Base-by-base conservation (phyloP, 2,888 invertebrate species). In the Habrosyne pyritoides region DNA sequence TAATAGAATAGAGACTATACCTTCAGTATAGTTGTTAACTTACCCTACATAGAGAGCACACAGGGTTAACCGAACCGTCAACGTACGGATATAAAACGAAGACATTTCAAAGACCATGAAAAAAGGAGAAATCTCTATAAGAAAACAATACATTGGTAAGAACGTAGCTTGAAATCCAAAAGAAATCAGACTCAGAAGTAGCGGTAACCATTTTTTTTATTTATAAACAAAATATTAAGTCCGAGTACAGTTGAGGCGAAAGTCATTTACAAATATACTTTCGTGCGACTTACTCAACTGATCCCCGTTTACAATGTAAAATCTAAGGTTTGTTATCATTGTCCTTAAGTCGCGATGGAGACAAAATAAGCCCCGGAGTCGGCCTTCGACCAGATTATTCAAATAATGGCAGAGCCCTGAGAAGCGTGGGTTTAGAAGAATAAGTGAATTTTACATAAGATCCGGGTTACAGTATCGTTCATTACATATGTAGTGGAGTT, bases 291-390 rank as follows among this genome's bases (percentile, higher is more conserved):
- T 42, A 42, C 36, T 42, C n/a, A 14, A 42, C 36, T 42, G 36
- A 42, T 42, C 36, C 18, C 36, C 36, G 36, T 42, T 42, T 42
- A 42, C 36, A 42, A 42, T 14, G 18, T 42, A 42, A 42, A 42
- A 42, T 42, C 36, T 36, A 18, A 42, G 52, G 55, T 52, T 55
- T 55, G 55, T 55, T 55, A 52, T 55, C 52, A 52, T 52, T 55
- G 48, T 22, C 55, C 52, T 24, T 52, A 52, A 48, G 52, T 52
- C 54, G 50, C 51, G 54, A 48, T 47, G 47, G 53, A 53, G 51
- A 48, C 48, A 48, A 24, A 48, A 48, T 48, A 24, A 48, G 48
- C 48, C 14, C 22, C 22, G 5, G n/a, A 42, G n/a, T 48, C 24
- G 48, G 48, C 48, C 36, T 42, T 48, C 22, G 48, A 24, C 24